Evolutionary conservation across 2,888 invertebrate genomes (phyloP), one percentile per base, ranked within the genome.

Genomic region (Chrysodeixis includens): DNA sequence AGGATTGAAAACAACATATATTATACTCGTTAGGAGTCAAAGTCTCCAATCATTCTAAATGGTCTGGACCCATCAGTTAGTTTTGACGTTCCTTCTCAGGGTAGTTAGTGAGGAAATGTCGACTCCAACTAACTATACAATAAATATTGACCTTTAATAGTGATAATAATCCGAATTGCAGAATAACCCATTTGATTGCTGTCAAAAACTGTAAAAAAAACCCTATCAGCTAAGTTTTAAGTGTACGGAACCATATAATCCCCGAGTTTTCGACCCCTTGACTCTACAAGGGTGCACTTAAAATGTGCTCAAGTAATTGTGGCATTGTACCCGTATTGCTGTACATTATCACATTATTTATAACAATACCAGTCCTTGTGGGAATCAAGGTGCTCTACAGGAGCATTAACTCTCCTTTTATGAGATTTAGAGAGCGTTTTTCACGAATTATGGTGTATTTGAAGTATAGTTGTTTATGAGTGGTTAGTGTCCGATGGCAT

Each of bases 221-320:
- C n/a, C n/a, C n/a, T n/a, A n/a, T n/a, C n/a, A n/a, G n/a, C n/a
- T n/a, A n/a, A n/a, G n/a, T n/a, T n/a, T n/a, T n/a, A n/a, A n/a
- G 1, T 16, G 3, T 74, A 66, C 78, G 65, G 79, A 72, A 81
- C 78, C 61, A 8, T 46, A 9, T 12, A 5, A 7, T 9, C 1
- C 12, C 8, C n/a, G 12, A n/a, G 16, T 30, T 16, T n/a, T 51
- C 46, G 54, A 53, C 56, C 57, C 54, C 44, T 66, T 55, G 51
- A 80, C 67, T 46, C 14, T 22, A 40, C 22, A 56, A 68, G 79
- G 69, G 68, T 64, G 51, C 62, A 56, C 67, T 72, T 74, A 57
- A 52, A 69, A 68, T 46, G 49, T 52, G 26, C 53, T 51, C 40
- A 46, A 20, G 44, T 78, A 75, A 79, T 81, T 78, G 81, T 65